Conservation (phyloP, 2,888 invertebrate species). For the Matsumyia berberina region DNA sequence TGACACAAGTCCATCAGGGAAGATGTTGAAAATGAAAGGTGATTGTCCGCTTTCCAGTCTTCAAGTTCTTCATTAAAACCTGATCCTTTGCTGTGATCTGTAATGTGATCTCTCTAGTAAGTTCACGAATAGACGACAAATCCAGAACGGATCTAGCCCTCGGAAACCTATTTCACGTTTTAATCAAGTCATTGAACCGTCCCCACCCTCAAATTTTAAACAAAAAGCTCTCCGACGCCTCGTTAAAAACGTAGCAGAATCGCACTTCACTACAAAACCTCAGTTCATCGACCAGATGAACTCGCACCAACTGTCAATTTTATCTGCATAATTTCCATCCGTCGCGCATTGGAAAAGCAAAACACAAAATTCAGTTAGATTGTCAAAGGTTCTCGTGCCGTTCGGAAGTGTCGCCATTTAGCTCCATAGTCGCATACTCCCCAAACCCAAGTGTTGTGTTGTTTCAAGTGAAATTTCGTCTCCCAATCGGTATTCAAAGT, state of each 20-base stretch:
- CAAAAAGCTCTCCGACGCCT: neutral
- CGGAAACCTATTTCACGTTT: no score
- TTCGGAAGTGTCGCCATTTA: constrained; percentile 19
- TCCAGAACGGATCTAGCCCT: no score
- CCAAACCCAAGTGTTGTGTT: constrained; percentile 23
- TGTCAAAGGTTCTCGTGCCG: constrained; percentile 66
- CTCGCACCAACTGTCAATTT: constrained; percentile 44
- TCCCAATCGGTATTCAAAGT: constrained; percentile 13
- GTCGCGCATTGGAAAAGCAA: constrained; percentile 52
- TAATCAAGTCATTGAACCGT: no score
- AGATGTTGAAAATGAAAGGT: no score
- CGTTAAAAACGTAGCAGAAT: constrained; percentile 32
- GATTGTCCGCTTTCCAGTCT: no score
- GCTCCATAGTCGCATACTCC: constrained; percentile 1
- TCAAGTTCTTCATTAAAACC: no score
- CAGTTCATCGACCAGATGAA: constrained; percentile 5
- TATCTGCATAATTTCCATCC: constrained; percentile 44
- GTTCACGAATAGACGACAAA: no score
- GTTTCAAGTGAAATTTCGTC: constrained; percentile 46
- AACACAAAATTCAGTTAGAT: constrained; percentile 61
- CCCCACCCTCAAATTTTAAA: constrained; percentile 12
- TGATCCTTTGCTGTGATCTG: no score
- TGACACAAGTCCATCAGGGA: no score
- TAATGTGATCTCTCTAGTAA: no score
- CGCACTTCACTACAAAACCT: constrained; percentile 3